phyloP scores from a whole-genome alignment of 1,140 invertebrate genomes.

The Stegodyphus dumicola region DNA sequence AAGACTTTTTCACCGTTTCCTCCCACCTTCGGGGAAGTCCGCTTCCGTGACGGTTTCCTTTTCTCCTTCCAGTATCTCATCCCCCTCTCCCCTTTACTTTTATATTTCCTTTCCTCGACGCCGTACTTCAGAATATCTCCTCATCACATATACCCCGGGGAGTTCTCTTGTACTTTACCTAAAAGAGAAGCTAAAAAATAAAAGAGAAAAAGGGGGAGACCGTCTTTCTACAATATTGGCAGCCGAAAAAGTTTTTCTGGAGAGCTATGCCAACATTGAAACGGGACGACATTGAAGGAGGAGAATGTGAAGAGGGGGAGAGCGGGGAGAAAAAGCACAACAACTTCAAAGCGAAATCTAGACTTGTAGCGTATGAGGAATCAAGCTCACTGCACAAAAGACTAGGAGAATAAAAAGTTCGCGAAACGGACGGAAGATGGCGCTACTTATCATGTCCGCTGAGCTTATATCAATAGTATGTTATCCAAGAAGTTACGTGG shows the following conservation, averaged over 20 bases:
- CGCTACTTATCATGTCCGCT: conserved; percentile 42
- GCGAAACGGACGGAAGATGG: conserved; percentile 50
- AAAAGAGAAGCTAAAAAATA: background rate
- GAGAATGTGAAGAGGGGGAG: conserved; percentile 21
- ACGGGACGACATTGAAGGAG: conserved; percentile 21
- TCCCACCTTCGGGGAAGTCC: conserved; percentile 28
- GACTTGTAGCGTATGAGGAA: conserved; percentile 30
- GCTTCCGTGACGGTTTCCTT: conserved; percentile 42
- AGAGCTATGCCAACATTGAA: conserved; percentile 55
- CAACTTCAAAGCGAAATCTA: conserved; percentile 46
- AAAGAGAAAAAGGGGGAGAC: background rate
- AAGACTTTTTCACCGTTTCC: conserved; percentile 40
- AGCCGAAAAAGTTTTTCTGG: conserved; percentile 56
- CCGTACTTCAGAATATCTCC: conserved; percentile 49
- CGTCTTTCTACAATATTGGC: conserved; percentile 47
- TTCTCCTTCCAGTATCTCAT: background rate
- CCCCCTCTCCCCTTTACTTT: background rate
- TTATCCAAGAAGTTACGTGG: background rate
- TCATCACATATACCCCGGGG: conserved; percentile 46
- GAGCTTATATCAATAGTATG: background rate
- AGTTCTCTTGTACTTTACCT: background rate
- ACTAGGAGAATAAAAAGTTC: conserved; percentile 37
- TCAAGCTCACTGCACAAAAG: conserved; percentile 38
- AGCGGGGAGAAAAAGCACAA: conserved; percentile 12
- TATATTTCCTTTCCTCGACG: conserved; percentile 14